Conservation (phyloP, 2,888 invertebrate species). For the Taenaris catops region DNA sequence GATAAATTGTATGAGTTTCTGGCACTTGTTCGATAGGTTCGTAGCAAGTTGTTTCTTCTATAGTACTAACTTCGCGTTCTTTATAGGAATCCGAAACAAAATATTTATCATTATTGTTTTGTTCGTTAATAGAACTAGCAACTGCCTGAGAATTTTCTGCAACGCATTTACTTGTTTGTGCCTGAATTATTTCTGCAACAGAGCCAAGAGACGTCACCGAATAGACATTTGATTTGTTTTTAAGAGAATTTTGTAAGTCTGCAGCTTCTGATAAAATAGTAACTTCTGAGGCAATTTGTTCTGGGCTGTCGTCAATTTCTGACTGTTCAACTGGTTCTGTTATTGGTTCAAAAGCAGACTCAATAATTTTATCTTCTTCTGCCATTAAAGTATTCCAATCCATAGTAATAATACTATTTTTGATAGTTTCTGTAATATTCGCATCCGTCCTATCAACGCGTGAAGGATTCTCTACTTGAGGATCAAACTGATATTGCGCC, state of each 20-base stretch:
- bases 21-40: constrained; percentile 43
- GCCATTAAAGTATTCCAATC: constrained; percentile 67
- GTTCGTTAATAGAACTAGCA: constrained; percentile 41
- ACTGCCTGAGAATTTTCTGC: constrained; percentile 6
- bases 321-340: constrained; percentile 29
- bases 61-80: constrained; percentile 44
- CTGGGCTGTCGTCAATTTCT: constrained; percentile 21
- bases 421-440: constrained; percentile 5
- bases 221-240: constrained; percentile 5
- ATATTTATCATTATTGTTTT: constrained; percentile 65
- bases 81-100: constrained; percentile 41
- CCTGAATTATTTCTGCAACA: not conserved
- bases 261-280: constrained; percentile 42
- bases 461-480: not conserved
- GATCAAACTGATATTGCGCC: not conserved
- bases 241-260: constrained; percentile 19
- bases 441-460: not conserved
- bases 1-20: constrained; percentile 76
- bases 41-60: constrained; percentile 50
- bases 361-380: constrained; percentile 51
- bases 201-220: not conserved
- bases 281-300: constrained; percentile 59
- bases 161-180: constrained; percentile 1
- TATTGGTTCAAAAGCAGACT: constrained; percentile 39
- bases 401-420: constrained; percentile 37